Base-by-base conservation (phyloP, 2,888 invertebrate species). In the Catocala fraxini region DNA sequence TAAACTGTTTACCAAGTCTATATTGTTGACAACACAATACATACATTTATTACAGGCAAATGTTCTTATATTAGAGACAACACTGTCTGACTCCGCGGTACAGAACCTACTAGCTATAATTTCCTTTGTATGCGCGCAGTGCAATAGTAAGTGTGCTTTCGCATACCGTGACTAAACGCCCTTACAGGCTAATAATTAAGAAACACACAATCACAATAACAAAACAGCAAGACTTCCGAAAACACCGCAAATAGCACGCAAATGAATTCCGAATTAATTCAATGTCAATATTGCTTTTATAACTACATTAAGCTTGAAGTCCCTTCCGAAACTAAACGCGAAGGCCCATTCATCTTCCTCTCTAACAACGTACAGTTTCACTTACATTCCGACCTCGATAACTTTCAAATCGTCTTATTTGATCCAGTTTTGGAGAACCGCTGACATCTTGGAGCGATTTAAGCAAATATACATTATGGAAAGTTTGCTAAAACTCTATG, bases 221-320 rank as follows among this genome's bases (percentile, higher is more conserved):
- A 6, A 25, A 25, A 25, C 25, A 39, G 35, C 35, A 39, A 0
- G 6, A 39, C 6, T 6, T 39, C 9, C 7, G 0, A 9, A 39
- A 39, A 4, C 35, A 0, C 35, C 2, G 6, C 25, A 47, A 47
- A 47, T 33, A 33, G 15, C 45, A 12, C 12, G 12, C 12, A 45
- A 39, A 9, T n/a, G 33, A 69, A 63, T 64, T 69, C 59, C 39
- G 55, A 57, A 69, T 73, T 63, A 70, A 69, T 73, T 73, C 57
- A 59, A 49, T 70, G 49, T 15, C 57, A 60, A 70, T 34, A 4
- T 46, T 46, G 5, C n/a, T 12, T 10, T 9, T 2, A 15, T 13
- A 46, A 12, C 9, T 4, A 45, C 45, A 39, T 39, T 39, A 39
- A 39, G 35, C 35, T 9, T 9, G 7, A 15, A 45, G 12, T 7